Percentiles rank a stretch among this genome's conserved stretches.
phyloP scores from a whole-genome alignment of 2,888 invertebrate species.

The Ectemnius continuus region DNA sequence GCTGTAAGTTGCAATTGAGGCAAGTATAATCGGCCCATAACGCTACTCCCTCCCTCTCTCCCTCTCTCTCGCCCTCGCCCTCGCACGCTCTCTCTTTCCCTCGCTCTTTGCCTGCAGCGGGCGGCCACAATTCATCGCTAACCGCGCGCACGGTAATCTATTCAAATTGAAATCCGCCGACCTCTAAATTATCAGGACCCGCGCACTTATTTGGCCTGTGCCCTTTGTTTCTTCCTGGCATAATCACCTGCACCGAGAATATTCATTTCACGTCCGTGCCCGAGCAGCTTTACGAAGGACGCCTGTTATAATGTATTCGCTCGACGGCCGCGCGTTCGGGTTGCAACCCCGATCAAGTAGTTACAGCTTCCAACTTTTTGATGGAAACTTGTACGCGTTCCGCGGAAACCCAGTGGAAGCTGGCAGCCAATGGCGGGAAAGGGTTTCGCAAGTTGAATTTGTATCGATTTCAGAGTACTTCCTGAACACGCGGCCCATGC shows the following conservation, averaged over 20 bases:
- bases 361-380: background rate
- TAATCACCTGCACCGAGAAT: too few relatives aligned
- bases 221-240: too few relatives aligned
- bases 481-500: constrained; percentile 45
- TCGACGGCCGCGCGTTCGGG: too few relatives aligned
- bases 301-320: too few relatives aligned
- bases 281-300: too few relatives aligned
- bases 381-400: background rate
- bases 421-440: constrained; percentile 25
- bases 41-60: constrained; percentile 13
- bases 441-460: constrained; percentile 34
- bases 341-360: too few relatives aligned
- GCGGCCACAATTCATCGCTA: constrained; percentile 40
- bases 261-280: too few relatives aligned
- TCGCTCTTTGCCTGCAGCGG: too few relatives aligned
- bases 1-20: constrained; percentile 46
- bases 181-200: constrained; percentile 12
- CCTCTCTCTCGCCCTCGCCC: too few relatives aligned
- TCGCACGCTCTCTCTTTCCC: too few relatives aligned
- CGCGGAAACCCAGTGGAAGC: background rate
- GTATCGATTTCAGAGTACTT: constrained; percentile 34
- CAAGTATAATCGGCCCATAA: constrained; percentile 46
- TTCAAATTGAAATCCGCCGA: constrained; percentile 28
- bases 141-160: constrained; percentile 11
- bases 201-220: too few relatives aligned